Conservation (phyloP, 2,797 vertebrate genomes). For the Tarsius wallacei region DNA sequence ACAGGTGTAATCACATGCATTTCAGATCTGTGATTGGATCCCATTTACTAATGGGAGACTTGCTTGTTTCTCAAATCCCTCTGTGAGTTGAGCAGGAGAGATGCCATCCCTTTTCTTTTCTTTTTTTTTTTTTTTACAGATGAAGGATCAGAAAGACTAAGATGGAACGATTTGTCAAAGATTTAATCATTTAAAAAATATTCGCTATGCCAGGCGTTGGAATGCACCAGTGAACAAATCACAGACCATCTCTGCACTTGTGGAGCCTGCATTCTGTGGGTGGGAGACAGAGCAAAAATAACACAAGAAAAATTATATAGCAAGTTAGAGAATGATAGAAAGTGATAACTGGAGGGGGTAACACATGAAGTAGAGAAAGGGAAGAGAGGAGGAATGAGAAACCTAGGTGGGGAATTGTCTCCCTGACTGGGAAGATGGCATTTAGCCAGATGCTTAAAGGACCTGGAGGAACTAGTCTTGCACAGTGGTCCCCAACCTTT, state of each 20-base stretch:
- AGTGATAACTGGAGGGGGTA: neutral
- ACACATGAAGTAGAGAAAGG: neutral
- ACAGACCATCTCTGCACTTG: neutral
- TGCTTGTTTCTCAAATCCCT: neutral
- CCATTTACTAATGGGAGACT: neutral
- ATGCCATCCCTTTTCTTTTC: neutral
- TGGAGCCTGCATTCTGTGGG: neutral
- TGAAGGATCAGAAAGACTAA: neutral
- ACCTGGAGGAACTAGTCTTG: neutral
- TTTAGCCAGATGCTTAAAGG: neutral
- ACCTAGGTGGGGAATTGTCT: neutral
- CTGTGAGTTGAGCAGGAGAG: neutral
- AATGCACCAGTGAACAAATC: neutral
- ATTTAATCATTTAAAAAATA: neutral
- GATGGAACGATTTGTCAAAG: neutral
- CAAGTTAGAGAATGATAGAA: neutral
- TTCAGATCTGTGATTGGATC: neutral
- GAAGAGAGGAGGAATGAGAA: neutral
- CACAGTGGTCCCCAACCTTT: too few species aligned
- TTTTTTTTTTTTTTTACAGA: neutral
- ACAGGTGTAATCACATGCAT: neutral
- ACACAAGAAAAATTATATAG: neutral
- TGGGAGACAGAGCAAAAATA: slow-evolving; percentile 9
- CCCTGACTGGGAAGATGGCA: neutral
- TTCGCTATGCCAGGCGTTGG: neutral